Base-by-base conservation (phyloP, 2,113 vertebrate genomes). In the Corythornis vintsioides region DNA sequence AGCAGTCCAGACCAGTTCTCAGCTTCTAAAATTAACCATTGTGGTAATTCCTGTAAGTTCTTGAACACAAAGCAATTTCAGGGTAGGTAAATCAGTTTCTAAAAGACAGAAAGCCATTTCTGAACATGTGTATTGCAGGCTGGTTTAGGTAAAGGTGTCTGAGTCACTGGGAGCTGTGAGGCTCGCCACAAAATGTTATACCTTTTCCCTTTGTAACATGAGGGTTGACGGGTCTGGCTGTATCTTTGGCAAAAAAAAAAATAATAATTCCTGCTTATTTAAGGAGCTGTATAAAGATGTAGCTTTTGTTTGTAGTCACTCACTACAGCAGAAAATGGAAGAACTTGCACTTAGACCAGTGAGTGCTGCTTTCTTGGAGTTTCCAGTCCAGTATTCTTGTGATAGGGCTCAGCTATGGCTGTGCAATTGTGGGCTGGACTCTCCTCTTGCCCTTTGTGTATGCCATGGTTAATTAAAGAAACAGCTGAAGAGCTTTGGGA, bases 321-420 rank as follows among this genome's bases (percentile, higher is more conserved):
- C 10, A 3, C 31, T 71, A 35, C 40, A 43, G 13, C n/a, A 25
- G 48, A 65, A 19, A 45, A 29, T 78, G 45, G 48, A 56, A 71
- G 48, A 84, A 47, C n/a, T 31, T 82, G 40, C 7, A 15, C 28
- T 73, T 63, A 66, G 22, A 50, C 17, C 17, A 8, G 28, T 28
- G 6, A 8, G 28, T 28, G 6, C 35, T 64, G 1, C 25, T 85
- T 82, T 56, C 18, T 48, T 0, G 0, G 31, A 43, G 15, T 50
- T 74, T 42, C 20, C 21, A 5, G 31, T 24, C 18, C 7, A 4
- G 4, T 72, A 26, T 56, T 90, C 64, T 29, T 89, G 60, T 42
- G 74, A 59, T 42, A 59, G 33, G 13, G 13, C 22, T 89, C 80
- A 24, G 4, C 81, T 93, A 89, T 69, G 64, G 28, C 80, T 59